phyloP scores from a whole-genome alignment of 2,888 invertebrate genomes.

The Drosophila mercatorum region DNA sequence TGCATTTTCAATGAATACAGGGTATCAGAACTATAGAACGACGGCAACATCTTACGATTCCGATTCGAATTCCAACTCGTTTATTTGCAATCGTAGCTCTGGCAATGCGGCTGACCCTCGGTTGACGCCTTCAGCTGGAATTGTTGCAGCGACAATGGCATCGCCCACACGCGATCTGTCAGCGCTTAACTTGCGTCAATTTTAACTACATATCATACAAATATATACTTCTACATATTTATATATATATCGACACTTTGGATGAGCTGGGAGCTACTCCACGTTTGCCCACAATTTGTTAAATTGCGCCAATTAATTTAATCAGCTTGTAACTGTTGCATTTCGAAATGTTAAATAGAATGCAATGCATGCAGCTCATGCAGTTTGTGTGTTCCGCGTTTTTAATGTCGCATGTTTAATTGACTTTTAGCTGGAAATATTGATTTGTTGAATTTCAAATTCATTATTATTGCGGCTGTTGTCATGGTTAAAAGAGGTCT shows the following conservation, averaged over 20 bases:
- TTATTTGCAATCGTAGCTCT: conserved; percentile 52
- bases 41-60: conserved; percentile 5
- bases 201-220: background rate
- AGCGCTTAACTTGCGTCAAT: conserved; percentile 32
- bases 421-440: conserved; percentile 38
- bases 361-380: conserved; percentile 45
- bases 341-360: conserved; percentile 42
- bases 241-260: conserved; percentile 9
- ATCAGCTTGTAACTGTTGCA: conserved; percentile 43
- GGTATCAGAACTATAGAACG: background rate
- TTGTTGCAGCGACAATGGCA: conserved; percentile 28
- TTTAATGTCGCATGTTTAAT: conserved; percentile 54
- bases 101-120: conserved; percentile 59
- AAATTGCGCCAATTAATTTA: conserved; percentile 72
- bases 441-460: conserved; percentile 43
- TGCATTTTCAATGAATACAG: background rate
- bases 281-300: conserved; percentile 33
- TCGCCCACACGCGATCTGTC: conserved; percentile 66
- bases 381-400: conserved; percentile 47
- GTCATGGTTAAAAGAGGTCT: conserved; percentile 1
- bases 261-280: background rate
- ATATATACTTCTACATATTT: background rate
- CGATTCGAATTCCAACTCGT: conserved; percentile 36
- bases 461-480: conserved; percentile 24
- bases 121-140: conserved; percentile 49